Evolutionary conservation across 2,113 vertebrate genomes (phyloP).

Genomic region (Ptilonorhynchus violaceus): DNA sequence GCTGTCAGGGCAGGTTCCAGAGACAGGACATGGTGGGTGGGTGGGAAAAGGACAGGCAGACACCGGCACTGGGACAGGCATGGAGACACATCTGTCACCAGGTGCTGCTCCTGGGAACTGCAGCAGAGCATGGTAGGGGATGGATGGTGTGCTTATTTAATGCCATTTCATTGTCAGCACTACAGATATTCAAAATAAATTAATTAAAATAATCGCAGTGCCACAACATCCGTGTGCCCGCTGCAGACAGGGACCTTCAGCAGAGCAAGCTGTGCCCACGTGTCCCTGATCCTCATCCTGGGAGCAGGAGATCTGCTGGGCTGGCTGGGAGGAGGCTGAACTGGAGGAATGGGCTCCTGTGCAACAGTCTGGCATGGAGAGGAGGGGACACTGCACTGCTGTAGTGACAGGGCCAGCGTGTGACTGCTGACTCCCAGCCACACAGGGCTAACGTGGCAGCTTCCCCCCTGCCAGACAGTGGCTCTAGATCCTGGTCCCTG

Average conservation of each 20-base stretch:
- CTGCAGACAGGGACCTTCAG: background rate
- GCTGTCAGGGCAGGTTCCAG: background rate
- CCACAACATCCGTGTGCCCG: background rate
- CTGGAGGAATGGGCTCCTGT: background rate
- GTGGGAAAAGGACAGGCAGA: background rate
- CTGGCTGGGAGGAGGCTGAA: background rate
- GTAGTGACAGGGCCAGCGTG: background rate
- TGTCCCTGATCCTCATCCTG: background rate
- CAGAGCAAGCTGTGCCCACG: background rate
- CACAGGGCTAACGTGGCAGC: background rate
- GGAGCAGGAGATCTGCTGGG: background rate
- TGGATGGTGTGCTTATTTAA: background rate
- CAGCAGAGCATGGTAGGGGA: background rate
- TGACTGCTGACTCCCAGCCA: background rate
- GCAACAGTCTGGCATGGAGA: background rate
- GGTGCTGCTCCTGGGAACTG: background rate
- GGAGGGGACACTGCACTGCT: background rate
- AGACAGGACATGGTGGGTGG: too few relatives aligned
- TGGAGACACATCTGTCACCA: background rate
- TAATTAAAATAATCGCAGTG: background rate
- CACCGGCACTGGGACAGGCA: accelerated
- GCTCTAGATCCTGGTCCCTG: too few relatives aligned
- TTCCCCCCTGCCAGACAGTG: too few relatives aligned
- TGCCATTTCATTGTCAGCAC: background rate
- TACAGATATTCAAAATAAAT: background rate